phyloP scores from a whole-genome alignment of 2,797 vertebrate genomes.

The Hirundo rustica region DNA sequence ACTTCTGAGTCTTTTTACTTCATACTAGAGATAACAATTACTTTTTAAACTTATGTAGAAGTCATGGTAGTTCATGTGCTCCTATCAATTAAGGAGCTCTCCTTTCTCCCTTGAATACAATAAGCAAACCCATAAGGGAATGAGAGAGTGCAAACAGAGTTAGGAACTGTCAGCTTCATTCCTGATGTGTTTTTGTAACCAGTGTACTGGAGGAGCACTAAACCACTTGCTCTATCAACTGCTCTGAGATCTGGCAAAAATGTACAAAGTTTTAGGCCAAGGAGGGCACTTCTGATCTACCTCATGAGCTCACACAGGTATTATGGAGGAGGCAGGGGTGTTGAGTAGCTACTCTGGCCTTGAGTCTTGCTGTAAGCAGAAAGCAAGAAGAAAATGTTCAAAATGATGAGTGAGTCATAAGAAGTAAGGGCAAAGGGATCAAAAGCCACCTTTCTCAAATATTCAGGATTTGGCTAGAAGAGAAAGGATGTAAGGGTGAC shows the following conservation, averaged over 20 bases:
- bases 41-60: not conserved
- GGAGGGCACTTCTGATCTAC: not conserved
- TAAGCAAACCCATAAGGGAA: not conserved
- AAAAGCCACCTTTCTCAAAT: not conserved
- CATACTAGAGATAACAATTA: not conserved
- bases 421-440: not conserved
- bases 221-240: not conserved
- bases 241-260: not conserved
- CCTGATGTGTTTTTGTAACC: not conserved
- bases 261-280: not conserved
- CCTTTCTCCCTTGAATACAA: not conserved
- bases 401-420: fast-evolving
- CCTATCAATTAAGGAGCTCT: not conserved
- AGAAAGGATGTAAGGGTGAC: not conserved
- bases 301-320: not conserved
- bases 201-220: not conserved
- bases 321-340: not conserved
- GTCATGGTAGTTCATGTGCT: not conserved
- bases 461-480: not conserved
- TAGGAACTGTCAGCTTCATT: not conserved
- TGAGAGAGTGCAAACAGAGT: not conserved
- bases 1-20: not conserved
- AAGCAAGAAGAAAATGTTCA: not conserved
- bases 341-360: not conserved
- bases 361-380: not conserved